Percentiles rank a stretch among this genome's conserved stretches.
Conservation (phyloP, 1,140 invertebrate genomes). For the Rhysida immarginata region DNA sequence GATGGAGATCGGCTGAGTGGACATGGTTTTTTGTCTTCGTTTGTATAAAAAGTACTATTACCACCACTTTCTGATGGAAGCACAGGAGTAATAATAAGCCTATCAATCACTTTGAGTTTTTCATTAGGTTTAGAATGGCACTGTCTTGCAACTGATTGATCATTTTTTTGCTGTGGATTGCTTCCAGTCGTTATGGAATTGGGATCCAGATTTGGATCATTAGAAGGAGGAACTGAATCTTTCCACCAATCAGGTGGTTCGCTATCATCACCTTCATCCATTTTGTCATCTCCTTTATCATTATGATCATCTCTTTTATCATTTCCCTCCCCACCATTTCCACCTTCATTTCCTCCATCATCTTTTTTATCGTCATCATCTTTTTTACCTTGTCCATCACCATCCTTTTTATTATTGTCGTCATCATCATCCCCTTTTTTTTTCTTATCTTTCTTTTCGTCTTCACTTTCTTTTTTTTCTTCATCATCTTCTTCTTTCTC, state of each 20-base stretch:
- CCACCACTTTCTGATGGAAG: neutral
- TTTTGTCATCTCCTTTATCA: neutral
- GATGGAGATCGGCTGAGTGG: slow-evolving; percentile 11
- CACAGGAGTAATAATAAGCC: neutral
- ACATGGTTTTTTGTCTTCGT: neutral
- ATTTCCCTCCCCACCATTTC: neutral
- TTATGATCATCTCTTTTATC: neutral
- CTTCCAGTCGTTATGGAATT: too few species aligned
- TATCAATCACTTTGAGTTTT: neutral
- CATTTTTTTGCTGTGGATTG: too few species aligned
- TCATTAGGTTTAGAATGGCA: too few species aligned
- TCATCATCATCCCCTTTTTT: neutral
- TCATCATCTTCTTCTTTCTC: neutral
- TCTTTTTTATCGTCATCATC: neutral
- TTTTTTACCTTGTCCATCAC: neutral
- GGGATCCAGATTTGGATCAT: too few species aligned
- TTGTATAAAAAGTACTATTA: neutral
- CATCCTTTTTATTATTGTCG: neutral
- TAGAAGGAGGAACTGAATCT: neutral
- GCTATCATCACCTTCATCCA: neutral
- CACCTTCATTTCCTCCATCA: neutral
- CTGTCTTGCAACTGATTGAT: too few species aligned
- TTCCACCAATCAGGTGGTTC: slow-evolving; percentile 1
- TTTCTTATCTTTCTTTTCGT: neutral
- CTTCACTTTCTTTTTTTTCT: neutral